phyloP scores from a whole-genome alignment of 2,888 invertebrate genomes.

The Chrysomela aeneicollis region DNA sequence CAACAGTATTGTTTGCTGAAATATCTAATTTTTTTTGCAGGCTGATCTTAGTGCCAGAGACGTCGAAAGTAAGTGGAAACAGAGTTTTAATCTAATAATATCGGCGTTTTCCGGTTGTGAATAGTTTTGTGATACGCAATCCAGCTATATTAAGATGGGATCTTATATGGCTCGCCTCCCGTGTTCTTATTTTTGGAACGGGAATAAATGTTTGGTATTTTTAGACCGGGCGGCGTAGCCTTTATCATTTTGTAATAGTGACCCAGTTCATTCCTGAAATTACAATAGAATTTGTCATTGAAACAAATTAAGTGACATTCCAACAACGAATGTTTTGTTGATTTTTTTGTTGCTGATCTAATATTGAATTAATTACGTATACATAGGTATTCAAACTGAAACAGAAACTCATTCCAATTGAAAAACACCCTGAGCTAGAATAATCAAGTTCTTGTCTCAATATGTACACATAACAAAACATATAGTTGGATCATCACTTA shows the following conservation, averaged over 20 bases:
- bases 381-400: too few species aligned
- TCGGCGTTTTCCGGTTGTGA: conserved; percentile 15
- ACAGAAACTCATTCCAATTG: too few species aligned
- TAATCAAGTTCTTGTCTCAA: too few species aligned
- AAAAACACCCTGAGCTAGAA: too few species aligned
- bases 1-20: not conserved
- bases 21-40: conserved; percentile 63
- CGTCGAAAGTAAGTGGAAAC: conserved; percentile 82
- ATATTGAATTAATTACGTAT: too few species aligned
- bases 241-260: conserved; percentile 30
- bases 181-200: conserved; percentile 38
- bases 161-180: conserved; percentile 47
- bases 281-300: conserved; percentile 10
- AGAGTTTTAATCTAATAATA: conserved; percentile 32
- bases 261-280: conserved; percentile 29
- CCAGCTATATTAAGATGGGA: conserved; percentile 45
- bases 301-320: too few species aligned
- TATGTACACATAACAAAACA: too few species aligned
- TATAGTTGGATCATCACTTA: too few species aligned
- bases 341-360: too few species aligned
- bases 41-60: conserved; percentile 88
- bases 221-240: conserved; percentile 29
- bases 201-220: conserved; percentile 34
- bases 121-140: conserved; percentile 36
- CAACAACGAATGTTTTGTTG: not conserved